Evolutionary conservation across 1,140 invertebrate genomes (phyloP).

Genomic region (Varroa destructor): DNA sequence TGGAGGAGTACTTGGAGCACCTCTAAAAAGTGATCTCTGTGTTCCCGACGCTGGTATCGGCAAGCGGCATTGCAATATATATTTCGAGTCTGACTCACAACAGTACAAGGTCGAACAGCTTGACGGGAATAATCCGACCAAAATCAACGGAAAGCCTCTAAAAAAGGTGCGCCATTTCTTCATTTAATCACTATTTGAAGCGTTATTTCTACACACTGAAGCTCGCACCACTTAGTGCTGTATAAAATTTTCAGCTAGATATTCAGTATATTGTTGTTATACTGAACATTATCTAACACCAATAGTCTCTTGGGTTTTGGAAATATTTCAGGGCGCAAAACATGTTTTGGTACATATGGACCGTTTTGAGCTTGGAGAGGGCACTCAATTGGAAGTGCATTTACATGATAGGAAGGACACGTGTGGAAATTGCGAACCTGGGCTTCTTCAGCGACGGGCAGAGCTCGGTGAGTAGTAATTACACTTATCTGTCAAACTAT

Average conservation of each 20-base stretch:
- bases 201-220: too few relatives aligned
- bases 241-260: too few relatives aligned
- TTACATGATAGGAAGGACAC: conserved; percentile 9
- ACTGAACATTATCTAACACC: too few relatives aligned
- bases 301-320: too few relatives aligned
- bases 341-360: conserved; percentile 26
- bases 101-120: conserved; percentile 26
- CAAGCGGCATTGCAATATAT: conserved; percentile 23
- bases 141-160: conserved; percentile 10
- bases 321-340: background rate
- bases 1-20: conserved; percentile 6
- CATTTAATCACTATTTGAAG: too few relatives aligned
- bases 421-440: conserved; percentile 20
- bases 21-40: conserved; percentile 28
- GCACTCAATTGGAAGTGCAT: background rate
- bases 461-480: conserved; percentile 3
- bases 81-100: conserved; percentile 9
- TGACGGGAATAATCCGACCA: conserved; percentile 9
- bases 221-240: too few relatives aligned
- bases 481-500: background rate
- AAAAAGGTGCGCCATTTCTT: background rate
- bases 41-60: conserved; percentile 18
- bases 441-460: conserved; percentile 4
- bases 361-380: conserved; percentile 21
- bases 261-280: too few relatives aligned